These are phyloP conservation scores for Oxycera nigricornis DNA, from an alignment of 2,888 invertebrate genomes.

Conservation along the genomic window DNA sequence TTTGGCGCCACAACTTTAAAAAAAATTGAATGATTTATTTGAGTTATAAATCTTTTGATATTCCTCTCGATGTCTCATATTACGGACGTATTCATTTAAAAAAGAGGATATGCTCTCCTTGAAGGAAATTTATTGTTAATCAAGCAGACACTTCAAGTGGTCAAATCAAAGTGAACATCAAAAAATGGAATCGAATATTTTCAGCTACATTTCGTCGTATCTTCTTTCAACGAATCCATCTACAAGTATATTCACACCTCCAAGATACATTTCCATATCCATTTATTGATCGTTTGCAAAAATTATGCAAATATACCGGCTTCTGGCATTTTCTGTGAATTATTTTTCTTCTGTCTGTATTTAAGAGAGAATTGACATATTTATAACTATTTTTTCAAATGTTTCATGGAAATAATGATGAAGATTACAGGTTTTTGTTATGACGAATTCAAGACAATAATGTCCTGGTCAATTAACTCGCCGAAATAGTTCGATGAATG, in stretches of 20 bases:
- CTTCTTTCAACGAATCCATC: background rate
- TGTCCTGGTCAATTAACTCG: background rate
- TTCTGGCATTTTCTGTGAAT: background rate
- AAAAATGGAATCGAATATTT: background rate
- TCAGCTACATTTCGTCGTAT: background rate
- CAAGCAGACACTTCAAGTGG: no score
- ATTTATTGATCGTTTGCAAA: background rate
- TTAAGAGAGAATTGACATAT: background rate
- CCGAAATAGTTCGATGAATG: no score
- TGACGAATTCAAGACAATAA: background rate
- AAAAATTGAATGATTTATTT: no score
- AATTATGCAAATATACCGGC: background rate
- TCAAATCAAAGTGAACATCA: background rate
- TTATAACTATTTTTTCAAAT: background rate
- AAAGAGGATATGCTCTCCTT: no score
- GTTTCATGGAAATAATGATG: no score
- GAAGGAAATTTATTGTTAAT: no score
- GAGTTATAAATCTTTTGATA: no score
- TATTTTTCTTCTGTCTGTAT: background rate
- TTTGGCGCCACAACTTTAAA: conserved; percentile 2
- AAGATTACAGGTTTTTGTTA: background rate
- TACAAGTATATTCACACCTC: background rate
- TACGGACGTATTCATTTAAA: no score
- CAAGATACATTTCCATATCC: background rate
- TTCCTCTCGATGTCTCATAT: no score